Percentiles rank a stretch among this genome's conserved stretches.
phyloP scores from a whole-genome alignment of 2,888 invertebrate species.

The Ephialtes manifestator region DNA sequence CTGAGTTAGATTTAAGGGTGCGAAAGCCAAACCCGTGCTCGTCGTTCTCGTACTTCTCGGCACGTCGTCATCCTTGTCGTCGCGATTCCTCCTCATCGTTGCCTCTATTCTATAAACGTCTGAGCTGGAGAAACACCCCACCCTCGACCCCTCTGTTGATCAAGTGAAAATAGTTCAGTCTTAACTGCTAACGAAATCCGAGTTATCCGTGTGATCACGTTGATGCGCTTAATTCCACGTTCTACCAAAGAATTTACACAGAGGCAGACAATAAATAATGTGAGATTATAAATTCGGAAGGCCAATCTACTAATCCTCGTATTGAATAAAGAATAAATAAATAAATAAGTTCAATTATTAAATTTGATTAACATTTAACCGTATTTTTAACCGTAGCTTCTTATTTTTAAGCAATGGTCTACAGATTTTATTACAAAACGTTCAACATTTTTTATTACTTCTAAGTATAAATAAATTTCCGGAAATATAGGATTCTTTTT shows the following conservation, averaged over 20 bases:
- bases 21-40: conserved; percentile 59
- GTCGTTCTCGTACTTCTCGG: conserved; percentile 1
- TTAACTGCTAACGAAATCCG: conserved; percentile 55
- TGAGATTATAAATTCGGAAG: background rate
- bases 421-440: no score
- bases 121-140: conserved; percentile 22
- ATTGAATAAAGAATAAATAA: no score
- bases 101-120: conserved; percentile 22
- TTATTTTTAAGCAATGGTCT: no score
- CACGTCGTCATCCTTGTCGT: conserved; percentile 48
- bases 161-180: conserved; percentile 55
- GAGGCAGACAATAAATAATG: background rate
- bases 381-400: no score
- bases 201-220: conserved; percentile 6
- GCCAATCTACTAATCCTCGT: background rate
- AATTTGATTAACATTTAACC: no score
- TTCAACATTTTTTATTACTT: no score
- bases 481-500: no score
- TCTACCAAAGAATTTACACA: background rate
- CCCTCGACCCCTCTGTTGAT: conserved; percentile 19
- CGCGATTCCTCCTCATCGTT: conserved; percentile 21
- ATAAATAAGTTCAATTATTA: no score
- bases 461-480: no score
- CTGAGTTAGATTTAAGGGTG: conserved; percentile 72
- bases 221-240: conserved; percentile 2